phyloP scores from a whole-genome alignment of 2,888 invertebrate species.

The Drosophila gaucha region DNA sequence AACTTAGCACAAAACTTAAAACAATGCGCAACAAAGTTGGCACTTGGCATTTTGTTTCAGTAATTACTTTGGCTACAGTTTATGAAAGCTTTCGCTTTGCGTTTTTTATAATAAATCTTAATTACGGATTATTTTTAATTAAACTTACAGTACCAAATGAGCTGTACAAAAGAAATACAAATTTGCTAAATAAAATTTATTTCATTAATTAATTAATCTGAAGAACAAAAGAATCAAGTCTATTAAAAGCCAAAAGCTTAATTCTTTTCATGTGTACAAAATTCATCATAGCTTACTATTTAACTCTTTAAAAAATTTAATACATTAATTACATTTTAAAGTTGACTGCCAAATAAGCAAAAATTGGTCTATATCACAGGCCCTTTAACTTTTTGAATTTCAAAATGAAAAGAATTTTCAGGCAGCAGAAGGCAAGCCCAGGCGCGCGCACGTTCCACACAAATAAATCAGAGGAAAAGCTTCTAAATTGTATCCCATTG shows the following conservation, averaged over 20 bases:
- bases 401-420: conserved; percentile 32
- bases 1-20: conserved; percentile 10
- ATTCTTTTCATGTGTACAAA: neutral
- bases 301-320: too few relatives aligned
- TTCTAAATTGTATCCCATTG: conserved; percentile 71
- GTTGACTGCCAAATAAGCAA: conserved; percentile 7
- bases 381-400: conserved; percentile 3
- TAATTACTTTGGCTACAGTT: conserved; percentile 18
- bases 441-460: conserved; percentile 51
- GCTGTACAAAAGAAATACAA: too few relatives aligned
- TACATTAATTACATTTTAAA: too few relatives aligned
- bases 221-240: neutral
- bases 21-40: conserved; percentile 18
- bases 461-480: conserved; percentile 73
- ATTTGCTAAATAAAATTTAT: too few relatives aligned
- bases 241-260: neutral
- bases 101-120: neutral
- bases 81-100: neutral
- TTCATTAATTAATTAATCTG: neutral
- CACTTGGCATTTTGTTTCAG: conserved; percentile 2
- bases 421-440: conserved; percentile 8
- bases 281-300: neutral
- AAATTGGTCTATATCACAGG: too few relatives aligned
- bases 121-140: too few relatives aligned
- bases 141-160: too few relatives aligned